Percentiles rank a stretch among this genome's conserved stretches.
phyloP scores from a whole-genome alignment of 2,888 invertebrate species.

The Prenolepis imparis region DNA sequence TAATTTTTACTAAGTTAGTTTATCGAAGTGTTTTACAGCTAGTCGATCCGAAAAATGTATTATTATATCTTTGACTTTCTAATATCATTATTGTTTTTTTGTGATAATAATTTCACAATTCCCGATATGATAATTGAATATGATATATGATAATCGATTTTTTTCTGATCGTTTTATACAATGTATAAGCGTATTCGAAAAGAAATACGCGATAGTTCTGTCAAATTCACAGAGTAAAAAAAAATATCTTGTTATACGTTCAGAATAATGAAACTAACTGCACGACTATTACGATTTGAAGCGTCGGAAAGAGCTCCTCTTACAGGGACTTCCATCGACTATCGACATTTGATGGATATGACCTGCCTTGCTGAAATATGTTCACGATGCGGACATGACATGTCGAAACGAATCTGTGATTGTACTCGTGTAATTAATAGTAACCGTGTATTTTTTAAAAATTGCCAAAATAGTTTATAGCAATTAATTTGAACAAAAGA shows the following conservation, averaged over 20 bases:
- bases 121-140: neutral
- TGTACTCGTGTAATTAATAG: constrained; percentile 2
- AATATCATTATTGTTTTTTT: neutral
- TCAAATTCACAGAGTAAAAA: constrained; percentile 35
- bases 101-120: neutral
- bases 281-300: constrained; percentile 34
- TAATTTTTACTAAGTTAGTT: neutral
- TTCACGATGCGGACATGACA: constrained; percentile 29
- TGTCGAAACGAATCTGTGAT: constrained; percentile 20
- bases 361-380: constrained; percentile 32
- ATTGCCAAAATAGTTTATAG: neutral
- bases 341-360: constrained; percentile 29
- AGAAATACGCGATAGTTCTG: neutral
- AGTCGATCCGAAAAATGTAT: neutral
- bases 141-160: neutral
- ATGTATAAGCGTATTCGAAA: neutral
- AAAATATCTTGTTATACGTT: constrained; percentile 36
- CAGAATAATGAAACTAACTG: constrained; percentile 6
- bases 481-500: neutral
- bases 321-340: constrained; percentile 19
- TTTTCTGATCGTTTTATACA: neutral
- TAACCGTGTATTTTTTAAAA: neutral
- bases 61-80: neutral
- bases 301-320: neutral
- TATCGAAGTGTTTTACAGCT: neutral